Evolutionary conservation across 2,888 invertebrate genomes (phyloP), one percentile per base, ranked within the genome.

Genomic region (Osmoderma eremita): DNA sequence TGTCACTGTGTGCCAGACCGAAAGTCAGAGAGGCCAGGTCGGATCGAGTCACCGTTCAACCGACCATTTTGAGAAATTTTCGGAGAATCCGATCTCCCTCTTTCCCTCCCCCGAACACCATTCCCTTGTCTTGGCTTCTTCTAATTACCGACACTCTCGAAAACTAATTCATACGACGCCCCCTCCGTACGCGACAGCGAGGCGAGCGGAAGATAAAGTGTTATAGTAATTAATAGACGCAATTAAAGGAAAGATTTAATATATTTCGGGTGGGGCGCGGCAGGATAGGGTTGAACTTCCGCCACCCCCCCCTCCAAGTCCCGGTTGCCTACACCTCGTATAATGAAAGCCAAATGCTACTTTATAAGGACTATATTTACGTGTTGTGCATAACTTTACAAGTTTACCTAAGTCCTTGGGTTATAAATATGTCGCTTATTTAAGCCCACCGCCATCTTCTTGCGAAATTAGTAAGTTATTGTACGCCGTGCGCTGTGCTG

Each of bases 321-420:
- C 62, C 54, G 20, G 56, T 56, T 6, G 30, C 30, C 65, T 54
- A 54, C 56, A 53, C 48, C 48, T 56, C 39, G 56, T 67, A 68
- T 68, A 68, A 68, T 68, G 68, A 68, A 68, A 68, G 56, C 68
- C 68, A 68, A 68, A 68, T 68, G 68, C 65, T 68, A 68, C 68
- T 68, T 68, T 68, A 68, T 65, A 64, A 61, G 65, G 71, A 70
- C 70, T 71, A 65, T 80, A 81, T 81, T 82, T 81, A 82, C 82
- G 82, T 82, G 82, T 81, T 80, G 80, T 78, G 82, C 81, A 82
- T 82, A 82, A 82, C 79, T 82, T 82, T 78, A 76, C 79, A 81
- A 82, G 78, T 81, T 82, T 80, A 77, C 80, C 80, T 82, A 82
- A 82, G 80, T 74, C 72, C 67, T 65, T 41, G 68, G 75, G 79